A percentile compares a stretch with the other conserved stretches of the same genome.
phyloP scores from a whole-genome alignment of 2,797 vertebrate genomes.

The Gambelia wislizenii region DNA sequence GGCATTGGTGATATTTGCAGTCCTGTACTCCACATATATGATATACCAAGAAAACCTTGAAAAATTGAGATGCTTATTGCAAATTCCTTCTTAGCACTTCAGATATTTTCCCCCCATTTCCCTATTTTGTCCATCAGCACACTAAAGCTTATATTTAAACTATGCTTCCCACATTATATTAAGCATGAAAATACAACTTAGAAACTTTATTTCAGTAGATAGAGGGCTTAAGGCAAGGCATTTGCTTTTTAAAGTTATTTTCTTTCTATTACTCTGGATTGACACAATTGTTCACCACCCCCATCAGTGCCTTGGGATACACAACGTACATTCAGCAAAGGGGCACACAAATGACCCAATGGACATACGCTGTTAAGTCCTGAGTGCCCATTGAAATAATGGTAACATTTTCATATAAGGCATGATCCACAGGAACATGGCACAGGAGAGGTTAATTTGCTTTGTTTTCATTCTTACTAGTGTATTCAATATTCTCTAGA shows the following conservation, averaged over 20 bases:
- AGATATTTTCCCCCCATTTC: constrained; percentile 38
- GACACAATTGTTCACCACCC: constrained; percentile 66
- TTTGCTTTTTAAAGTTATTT: constrained; percentile 73
- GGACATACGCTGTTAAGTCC: constrained; percentile 76
- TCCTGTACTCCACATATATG: constrained; percentile 47
- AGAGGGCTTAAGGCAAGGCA: constrained; percentile 97
- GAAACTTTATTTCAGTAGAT: constrained; percentile 79
- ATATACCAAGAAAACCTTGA: constrained; percentile 76
- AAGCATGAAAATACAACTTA: constrained; percentile 69
- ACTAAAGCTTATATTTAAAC: constrained; percentile 46
- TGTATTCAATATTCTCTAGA: constrained; percentile 70
- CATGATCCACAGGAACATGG: constrained; percentile 80
- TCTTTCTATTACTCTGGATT: constrained; percentile 67
- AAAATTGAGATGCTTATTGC: constrained; percentile 81
- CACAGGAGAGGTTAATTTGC: constrained; percentile 75
- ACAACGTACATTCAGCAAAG: constrained; percentile 77
- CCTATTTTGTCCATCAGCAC: constrained; percentile 49
- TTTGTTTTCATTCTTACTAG: constrained; percentile 76
- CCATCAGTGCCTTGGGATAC: constrained; percentile 76
- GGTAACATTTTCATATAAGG: constrained; percentile 78
- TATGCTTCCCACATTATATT: constrained; percentile 45
- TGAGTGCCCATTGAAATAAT: constrained; percentile 78
- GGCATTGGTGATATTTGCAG: constrained; percentile 65
- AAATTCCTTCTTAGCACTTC: constrained; percentile 68
- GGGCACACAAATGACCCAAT: constrained; percentile 72